phyloP scores from a whole-genome alignment of 2,113 vertebrate species.

The Collichthys lucidus region DNA sequence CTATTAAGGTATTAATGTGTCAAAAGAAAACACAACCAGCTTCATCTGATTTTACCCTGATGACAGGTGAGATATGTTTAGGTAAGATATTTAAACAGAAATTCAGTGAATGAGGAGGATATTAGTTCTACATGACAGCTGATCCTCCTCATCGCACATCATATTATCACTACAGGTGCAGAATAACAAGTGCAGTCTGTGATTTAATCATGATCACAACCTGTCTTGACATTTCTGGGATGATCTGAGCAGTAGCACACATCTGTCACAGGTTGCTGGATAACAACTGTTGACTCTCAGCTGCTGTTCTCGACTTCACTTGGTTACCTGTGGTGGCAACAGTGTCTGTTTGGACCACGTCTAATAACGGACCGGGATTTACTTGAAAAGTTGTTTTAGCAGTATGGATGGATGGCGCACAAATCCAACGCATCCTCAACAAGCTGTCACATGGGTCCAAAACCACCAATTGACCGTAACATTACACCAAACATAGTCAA shows the following conservation, averaged over 20 bases:
- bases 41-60: neutral
- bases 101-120: neutral
- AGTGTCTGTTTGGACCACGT: neutral
- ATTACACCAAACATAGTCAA: constrained; percentile 35
- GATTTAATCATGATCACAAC: constrained; percentile 1
- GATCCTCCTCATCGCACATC: too few relatives aligned
- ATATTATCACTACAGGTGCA: constrained; percentile 6
- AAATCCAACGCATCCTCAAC: constrained; percentile 7
- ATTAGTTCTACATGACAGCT: neutral
- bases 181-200: constrained; percentile 5
- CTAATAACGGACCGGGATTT: neutral
- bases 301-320: constrained; percentile 16
- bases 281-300: constrained; percentile 26
- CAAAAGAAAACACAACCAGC: too few relatives aligned
- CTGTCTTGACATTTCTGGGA: constrained; percentile 1
- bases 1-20: neutral
- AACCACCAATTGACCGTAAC: constrained; percentile 16
- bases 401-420: neutral
- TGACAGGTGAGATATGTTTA: neutral
- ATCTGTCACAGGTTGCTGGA: constrained; percentile 22
- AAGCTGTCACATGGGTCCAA: constrained; percentile 24
- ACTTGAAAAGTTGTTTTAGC: constrained; percentile 6
- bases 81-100: neutral
- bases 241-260: constrained; percentile 18
- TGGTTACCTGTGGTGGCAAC: neutral